Base-by-base conservation (phyloP, 2,797 vertebrate genomes). In the Alectoris magna region DNA sequence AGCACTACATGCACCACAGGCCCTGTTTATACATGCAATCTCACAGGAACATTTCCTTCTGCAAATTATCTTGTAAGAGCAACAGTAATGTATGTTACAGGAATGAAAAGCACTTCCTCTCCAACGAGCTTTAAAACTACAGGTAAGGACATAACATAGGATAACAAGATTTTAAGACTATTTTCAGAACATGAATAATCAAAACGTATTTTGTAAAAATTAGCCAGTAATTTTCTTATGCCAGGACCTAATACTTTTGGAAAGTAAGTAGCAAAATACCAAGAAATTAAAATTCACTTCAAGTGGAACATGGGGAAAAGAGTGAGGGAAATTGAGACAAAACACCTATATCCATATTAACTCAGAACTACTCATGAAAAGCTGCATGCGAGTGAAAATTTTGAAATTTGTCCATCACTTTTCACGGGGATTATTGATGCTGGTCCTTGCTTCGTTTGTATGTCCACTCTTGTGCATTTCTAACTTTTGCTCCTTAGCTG, bases 81-180 rank as follows among this genome's bases (percentile, higher is more conserved):
- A 15, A 91, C 91, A 48, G 97, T 98, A 70, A 62, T 92, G 90
- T 98, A 97, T 60, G 11, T 39, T 21, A 97, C 97, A 62, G 97
- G 96, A 84, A 55, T 51, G 70, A 96, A 93, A 31, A 97, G 97
- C 73, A 88, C 82, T 41, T 98, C 98, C 3, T 51, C 78, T 48
- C 74, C 96, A 31, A 86, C 91, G 90, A 93, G 87, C 17, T 98
- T 98, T 95, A 98, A 94, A 94, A 98, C 97, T 66, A 93, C 90
- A 93, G 97, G 97, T 98, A 78, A 93, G 94, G 19, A 17, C 16
- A 39, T 62, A 31, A 7, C 2, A 2, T 27, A 59, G 4, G 11
- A 16, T 10, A 62, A 64, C 3, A 58, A 74, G 22, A 38, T 91
- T 75, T 89, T 74, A 84, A 66, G 56, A 39, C 11, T 80, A 1